These are phyloP conservation scores for Crotalus viridis DNA, from an alignment of 2,113 vertebrate genomes.

Conservation along the genomic window DNA sequence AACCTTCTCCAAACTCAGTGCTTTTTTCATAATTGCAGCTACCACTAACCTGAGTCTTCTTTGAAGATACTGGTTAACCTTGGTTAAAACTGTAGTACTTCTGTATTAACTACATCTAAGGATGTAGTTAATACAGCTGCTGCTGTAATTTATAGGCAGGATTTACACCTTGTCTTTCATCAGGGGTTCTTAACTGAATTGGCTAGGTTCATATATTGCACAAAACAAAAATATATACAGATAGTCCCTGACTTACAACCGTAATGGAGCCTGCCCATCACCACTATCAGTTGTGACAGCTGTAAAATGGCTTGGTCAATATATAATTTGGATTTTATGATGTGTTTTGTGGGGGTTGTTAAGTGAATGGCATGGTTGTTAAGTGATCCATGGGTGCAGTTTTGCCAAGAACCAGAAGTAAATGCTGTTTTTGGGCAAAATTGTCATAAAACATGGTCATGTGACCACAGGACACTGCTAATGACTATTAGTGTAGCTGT, in stretches of 20 bases:
- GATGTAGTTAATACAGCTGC: no score
- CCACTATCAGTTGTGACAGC: background rate
- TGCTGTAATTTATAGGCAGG: background rate
- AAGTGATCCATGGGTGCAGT: background rate
- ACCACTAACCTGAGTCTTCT: background rate
- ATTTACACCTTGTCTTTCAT: background rate
- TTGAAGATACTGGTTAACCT: background rate
- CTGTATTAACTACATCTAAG: background rate
- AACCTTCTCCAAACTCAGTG: background rate
- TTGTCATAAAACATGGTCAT: background rate
- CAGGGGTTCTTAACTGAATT: background rate
- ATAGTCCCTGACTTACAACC: background rate
- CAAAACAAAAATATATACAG: background rate
- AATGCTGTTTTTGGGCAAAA: background rate
- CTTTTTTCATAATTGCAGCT: no score
- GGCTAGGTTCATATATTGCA: background rate
- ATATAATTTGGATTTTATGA: no score
- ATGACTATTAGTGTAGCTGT: background rate
- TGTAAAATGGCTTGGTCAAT: background rate
- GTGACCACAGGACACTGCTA: background rate
- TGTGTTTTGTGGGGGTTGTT: background rate
- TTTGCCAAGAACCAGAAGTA: background rate
- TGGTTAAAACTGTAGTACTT: background rate
- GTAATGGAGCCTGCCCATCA: background rate
- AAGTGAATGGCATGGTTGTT: background rate